Evolutionary conservation across 2,888 invertebrate species (phyloP), one percentile per base, ranked within the genome.

Genomic region (Apodemia zela): DNA sequence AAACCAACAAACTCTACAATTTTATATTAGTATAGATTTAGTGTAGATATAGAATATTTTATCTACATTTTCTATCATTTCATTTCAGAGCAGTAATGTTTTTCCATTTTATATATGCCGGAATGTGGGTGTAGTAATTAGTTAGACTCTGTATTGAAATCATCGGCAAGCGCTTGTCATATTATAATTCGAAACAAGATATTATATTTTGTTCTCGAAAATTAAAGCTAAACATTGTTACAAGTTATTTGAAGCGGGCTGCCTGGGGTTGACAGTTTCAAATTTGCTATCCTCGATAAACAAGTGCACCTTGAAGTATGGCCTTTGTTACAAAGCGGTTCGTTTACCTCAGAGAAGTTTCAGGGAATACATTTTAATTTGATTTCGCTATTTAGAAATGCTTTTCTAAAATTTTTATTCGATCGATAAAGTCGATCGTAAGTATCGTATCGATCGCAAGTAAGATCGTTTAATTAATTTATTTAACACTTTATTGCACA

Each of bases 201-300:
- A 11, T 11, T 35, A 42, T 45, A 45, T 25, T 54, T 54, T 21
- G 49, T 21, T 18, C 54, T 15, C n/a, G 25, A 54, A 54, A 54
- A 25, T 54, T 54, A 54, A 15, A 54, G 21, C 54, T 15, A 15
- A 54, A 54, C 21, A 51, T 54, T 54, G 54, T 54, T 13, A 54
- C 15, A 21, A 54, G 25, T 54, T 54, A 54, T 25, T 54, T 54
- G 25, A 54, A 54, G 25, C 15, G 54, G 54, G 54, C 54, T 13
- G 54, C 21, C 25, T 54, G 54, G 25, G 25, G 21, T 54, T 54
- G 54, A 54, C 54, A 54, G 54, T 25, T 13, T 54, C 54, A 54
- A 54, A 54, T 25, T 54, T 54, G 54, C 25, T 5, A 54, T 11
- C 54, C 54, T 25, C 21, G 54, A 54, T 54, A 54, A 54, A 54